Evolutionary conservation across 2,888 invertebrate species (phyloP).

Genomic region (Ichneumoninae sp.): DNA sequence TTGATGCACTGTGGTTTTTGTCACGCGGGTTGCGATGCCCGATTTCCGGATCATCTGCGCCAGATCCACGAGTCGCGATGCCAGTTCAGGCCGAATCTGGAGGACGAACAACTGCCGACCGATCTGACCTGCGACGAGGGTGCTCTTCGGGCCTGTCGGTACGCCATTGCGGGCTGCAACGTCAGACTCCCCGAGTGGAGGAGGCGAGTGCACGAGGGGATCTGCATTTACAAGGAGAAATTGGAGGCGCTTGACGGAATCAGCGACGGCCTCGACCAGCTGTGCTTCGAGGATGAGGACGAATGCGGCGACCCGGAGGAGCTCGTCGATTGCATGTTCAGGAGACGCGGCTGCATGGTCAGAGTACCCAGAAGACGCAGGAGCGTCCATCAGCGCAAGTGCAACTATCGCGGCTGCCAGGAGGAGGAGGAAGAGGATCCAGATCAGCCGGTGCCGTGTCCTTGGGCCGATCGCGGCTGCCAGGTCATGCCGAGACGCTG

Average conservation of each 20-base stretch:
- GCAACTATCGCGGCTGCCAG: slow-evolving; percentile 57
- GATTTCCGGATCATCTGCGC: slow-evolving; percentile 66
- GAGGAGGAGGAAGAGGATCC: slow-evolving; percentile 48
- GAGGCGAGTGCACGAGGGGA: slow-evolving; percentile 74
- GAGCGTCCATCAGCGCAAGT: slow-evolving; percentile 69
- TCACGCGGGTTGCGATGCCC: slow-evolving; percentile 77
- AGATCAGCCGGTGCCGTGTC: slow-evolving; percentile 69
- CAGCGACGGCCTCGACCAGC: slow-evolving; percentile 66
- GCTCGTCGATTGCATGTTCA: slow-evolving; percentile 75
- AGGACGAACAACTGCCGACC: slow-evolving; percentile 75
- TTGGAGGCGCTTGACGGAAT: slow-evolving; percentile 70
- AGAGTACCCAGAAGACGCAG: slow-evolving; percentile 76
- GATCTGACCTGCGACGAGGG: slow-evolving; percentile 70
- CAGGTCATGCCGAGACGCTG: slow-evolving; percentile 72
- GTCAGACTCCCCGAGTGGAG: slow-evolving; percentile 75
- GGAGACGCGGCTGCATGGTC: slow-evolving; percentile 77
- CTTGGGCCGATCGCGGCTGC: slow-evolving; percentile 77
- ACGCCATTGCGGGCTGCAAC: slow-evolving; percentile 75
- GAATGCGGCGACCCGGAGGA: slow-evolving; percentile 72
- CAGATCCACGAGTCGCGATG: slow-evolving; percentile 73
- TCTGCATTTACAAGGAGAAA: slow-evolving; percentile 76
- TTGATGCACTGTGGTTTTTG: slow-evolving; percentile 74
- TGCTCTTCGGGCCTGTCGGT: slow-evolving; percentile 73
- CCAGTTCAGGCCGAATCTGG: slow-evolving; percentile 78
- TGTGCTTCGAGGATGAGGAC: slow-evolving; percentile 47